Evolutionary conservation across 2,113 vertebrate genomes (phyloP), one percentile per base, ranked within the genome.

Genomic region (Coreoperca whiteheadi): DNA sequence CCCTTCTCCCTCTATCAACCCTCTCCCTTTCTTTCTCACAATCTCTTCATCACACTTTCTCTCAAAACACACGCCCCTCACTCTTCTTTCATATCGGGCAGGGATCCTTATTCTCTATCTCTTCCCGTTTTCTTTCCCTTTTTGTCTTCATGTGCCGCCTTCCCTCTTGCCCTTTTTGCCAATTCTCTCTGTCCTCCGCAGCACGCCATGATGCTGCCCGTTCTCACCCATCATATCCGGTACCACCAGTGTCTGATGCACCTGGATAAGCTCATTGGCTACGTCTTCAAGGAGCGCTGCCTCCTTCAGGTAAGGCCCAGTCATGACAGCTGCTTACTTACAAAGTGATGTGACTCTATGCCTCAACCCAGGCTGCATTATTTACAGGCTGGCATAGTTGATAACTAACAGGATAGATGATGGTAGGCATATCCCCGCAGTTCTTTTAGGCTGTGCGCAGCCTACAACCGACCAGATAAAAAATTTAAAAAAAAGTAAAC

Each of bases 191-290:
- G 68, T 86, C 68, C 25, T 80, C 87, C 78, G 60, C 91, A 99
- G 98, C 98, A 99, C 3, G 98, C 98, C 25, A 99, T 99, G 98
- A 99, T 99, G 98, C 95, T 99, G 60, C 98, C 98, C 0, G 98
- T 99, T 53, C 95, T 99, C 79, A 99, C 98, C n/a, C 98, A 99
- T 90, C 98, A 99, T 10, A 98, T 99, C 74, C 98, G 98, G n/a
- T 99, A 99, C 93, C 98, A 99, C 89, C 97, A 98, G 81, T 99
- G 98, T 72, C 96, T 99, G 74, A 99, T 98, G 98, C 98, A 99
- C 94, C 91, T 99, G 95, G 98, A 99, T 88, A 94, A 96, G 59
- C 82, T 99, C 94, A 98, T 99, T 61, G 98, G 98, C 76, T 99
- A 99, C 84, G 96, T 95, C 85, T 99, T 99, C 87, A 97, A 96